Evolutionary conservation across 2,888 invertebrate genomes (phyloP).

Genomic region (Sminthurides aquaticus): DNA sequence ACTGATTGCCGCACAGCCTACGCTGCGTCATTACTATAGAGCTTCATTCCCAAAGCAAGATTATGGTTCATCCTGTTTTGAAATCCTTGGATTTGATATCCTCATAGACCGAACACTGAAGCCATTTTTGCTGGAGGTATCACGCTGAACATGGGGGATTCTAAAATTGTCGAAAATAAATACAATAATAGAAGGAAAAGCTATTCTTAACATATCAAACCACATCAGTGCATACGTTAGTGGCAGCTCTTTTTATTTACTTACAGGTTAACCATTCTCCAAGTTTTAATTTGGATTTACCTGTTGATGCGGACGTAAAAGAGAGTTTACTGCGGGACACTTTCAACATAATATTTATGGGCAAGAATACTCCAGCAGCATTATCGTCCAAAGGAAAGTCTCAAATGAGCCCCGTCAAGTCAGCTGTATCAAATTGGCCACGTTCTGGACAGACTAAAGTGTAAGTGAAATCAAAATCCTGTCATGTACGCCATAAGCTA

Average conservation of each 20-base stretch:
- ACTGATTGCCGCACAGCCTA: constrained; percentile 75
- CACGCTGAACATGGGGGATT: constrained; percentile 15
- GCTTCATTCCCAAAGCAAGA: constrained; percentile 82
- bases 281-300: constrained; percentile 82
- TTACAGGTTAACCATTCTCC: constrained; percentile 80
- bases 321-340: constrained; percentile 69
- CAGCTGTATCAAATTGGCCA: no score
- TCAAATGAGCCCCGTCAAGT: no score
- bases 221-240: no score
- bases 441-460: no score
- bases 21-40: constrained; percentile 77
- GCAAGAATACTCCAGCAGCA: neutral
- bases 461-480: no score
- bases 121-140: constrained; percentile 76
- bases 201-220: no score
- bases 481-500: no score
- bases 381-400: no score
- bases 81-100: constrained; percentile 84
- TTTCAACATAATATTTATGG: constrained; percentile 62
- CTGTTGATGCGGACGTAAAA: constrained; percentile 78
- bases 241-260: neutral
- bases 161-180: neutral
- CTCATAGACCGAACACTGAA: constrained; percentile 74
- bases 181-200: neutral
- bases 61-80: constrained; percentile 77